A percentile compares a stretch with the other conserved stretches of the same genome.
Conservation (phyloP, 2,797 vertebrate species). For the Schizopygopsis pylzovi region DNA sequence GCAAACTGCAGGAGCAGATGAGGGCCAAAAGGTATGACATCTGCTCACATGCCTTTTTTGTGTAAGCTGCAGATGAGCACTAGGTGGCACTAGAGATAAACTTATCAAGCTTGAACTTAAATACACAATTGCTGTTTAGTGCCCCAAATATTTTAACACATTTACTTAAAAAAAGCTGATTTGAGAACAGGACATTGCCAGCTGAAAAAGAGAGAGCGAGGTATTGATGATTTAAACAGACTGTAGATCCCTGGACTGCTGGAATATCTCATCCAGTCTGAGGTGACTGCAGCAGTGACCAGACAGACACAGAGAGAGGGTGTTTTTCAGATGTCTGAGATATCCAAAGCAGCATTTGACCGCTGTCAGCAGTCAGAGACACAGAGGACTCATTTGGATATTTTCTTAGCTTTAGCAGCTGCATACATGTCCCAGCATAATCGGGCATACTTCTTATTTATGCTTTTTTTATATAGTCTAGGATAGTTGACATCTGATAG, state of each 20-base stretch:
- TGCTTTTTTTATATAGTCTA: neutral
- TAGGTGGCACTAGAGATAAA: constrained; percentile 60
- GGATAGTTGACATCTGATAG: neutral
- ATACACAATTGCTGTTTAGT: neutral
- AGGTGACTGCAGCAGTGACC: constrained; percentile 1
- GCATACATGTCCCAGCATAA: neutral
- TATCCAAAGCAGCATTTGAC: constrained; percentile 41
- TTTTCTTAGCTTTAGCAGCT: constrained; percentile 43
- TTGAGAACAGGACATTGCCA: constrained; percentile 3
- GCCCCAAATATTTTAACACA: neutral
- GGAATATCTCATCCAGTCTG: constrained; percentile 12
- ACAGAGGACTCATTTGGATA: constrained; percentile 34
- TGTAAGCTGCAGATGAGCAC: constrained; percentile 6
- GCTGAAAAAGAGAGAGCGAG: neutral
- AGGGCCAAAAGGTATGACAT: constrained; percentile 86
- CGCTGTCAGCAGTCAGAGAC: constrained; percentile 22
- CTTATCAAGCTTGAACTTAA: neutral
- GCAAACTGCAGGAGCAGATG: constrained; percentile 94
- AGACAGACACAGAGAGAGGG: neutral
- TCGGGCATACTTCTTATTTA: neutral
- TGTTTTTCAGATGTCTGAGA: constrained; percentile 26
- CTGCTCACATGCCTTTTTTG: neutral
- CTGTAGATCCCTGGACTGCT: constrained; percentile 17
- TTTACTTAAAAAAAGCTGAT: neutral
- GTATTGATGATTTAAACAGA: constrained; percentile 41